A percentile compares a stretch with the other conserved stretches of the same genome.
Evolutionary conservation across 2,797 vertebrate genomes (phyloP).

Genomic region (Cyprinella venusta): DNA sequence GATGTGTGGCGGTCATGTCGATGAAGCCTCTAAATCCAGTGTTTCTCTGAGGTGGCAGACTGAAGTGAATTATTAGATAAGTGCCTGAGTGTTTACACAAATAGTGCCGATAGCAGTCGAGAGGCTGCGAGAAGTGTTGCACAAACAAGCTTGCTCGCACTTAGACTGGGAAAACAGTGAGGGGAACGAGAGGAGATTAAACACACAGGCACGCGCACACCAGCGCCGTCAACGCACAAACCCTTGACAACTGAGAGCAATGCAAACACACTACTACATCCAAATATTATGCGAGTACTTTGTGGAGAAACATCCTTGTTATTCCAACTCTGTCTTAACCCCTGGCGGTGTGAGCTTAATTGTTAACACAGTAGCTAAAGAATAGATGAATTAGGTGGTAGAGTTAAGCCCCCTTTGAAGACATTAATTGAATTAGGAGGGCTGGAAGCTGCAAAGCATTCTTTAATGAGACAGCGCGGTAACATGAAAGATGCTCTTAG

Average conservation of each 20-base stretch:
- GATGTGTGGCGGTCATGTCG: background rate
- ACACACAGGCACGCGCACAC: constrained; percentile 34
- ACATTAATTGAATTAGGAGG: constrained; percentile 62
- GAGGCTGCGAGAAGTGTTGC: constrained; percentile 62
- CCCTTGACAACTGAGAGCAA: constrained; percentile 56
- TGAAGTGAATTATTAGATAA: constrained; percentile 27
- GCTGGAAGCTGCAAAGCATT: constrained; percentile 50
- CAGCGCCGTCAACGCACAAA: constrained; percentile 27
- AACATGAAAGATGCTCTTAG: constrained; percentile 60
- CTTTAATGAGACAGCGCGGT: constrained; percentile 55
- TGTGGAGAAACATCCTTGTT: constrained; percentile 26
- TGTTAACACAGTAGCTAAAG: constrained; percentile 49
- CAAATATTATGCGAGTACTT: constrained; percentile 44
- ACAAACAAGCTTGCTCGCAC: constrained; percentile 54
- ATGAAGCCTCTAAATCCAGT: constrained; percentile 18
- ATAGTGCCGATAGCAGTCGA: constrained; percentile 53
- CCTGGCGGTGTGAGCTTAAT: constrained; percentile 48
- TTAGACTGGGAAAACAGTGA: constrained; percentile 21
- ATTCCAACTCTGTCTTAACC: constrained; percentile 47
- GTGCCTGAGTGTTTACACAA: constrained; percentile 63
- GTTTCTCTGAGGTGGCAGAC: constrained; percentile 41
- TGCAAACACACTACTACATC: constrained; percentile 45
- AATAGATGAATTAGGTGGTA: constrained; percentile 48
- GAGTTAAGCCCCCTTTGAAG: constrained; percentile 55
- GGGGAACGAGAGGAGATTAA: constrained; percentile 46